A percentile compares a stretch with the other conserved stretches of the same genome.
Conservation (phyloP, 2,888 invertebrate genomes). For the Eupithecia subfuscata region DNA sequence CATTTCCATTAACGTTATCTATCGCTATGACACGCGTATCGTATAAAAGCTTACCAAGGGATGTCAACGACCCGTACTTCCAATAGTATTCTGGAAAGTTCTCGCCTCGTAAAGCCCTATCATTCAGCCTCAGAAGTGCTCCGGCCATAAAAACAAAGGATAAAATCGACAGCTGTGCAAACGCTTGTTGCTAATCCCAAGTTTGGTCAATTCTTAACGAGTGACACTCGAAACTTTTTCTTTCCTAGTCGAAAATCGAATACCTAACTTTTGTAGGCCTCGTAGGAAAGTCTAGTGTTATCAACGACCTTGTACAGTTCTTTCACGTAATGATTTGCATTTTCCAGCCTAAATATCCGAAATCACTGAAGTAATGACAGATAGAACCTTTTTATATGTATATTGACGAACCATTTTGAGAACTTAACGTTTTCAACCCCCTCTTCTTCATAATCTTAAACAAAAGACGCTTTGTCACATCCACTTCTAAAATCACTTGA, state of each 20-base stretch:
- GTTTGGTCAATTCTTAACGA: slow-evolving; percentile 49
- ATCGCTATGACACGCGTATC: not conserved
- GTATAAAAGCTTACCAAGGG: slow-evolving; percentile 2
- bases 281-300: slow-evolving; percentile 24
- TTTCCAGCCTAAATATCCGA: not conserved
- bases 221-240: slow-evolving; percentile 51
- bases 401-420: not conserved
- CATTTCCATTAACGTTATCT: not conserved
- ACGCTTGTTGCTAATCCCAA: slow-evolving; percentile 42
- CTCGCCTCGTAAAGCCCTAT: slow-evolving; percentile 26
- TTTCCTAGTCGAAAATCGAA: slow-evolving; percentile 38
- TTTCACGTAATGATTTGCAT: not conserved
- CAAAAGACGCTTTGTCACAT: not conserved
- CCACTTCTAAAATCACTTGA: slow-evolving; percentile 1
- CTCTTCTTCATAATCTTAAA: not conserved
- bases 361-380: not conserved
- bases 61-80: slow-evolving; percentile 1
- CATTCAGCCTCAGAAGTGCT: slow-evolving; percentile 15
- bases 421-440: not conserved
- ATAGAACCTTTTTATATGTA: not conserved
- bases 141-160: slow-evolving; percentile 19
- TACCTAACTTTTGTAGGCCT: slow-evolving; percentile 46
- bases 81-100: slow-evolving; percentile 14
- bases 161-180: slow-evolving; percentile 36
- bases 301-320: not conserved